Conservation (phyloP, 1,140 invertebrate genomes). For the Ostrea edulis region DNA sequence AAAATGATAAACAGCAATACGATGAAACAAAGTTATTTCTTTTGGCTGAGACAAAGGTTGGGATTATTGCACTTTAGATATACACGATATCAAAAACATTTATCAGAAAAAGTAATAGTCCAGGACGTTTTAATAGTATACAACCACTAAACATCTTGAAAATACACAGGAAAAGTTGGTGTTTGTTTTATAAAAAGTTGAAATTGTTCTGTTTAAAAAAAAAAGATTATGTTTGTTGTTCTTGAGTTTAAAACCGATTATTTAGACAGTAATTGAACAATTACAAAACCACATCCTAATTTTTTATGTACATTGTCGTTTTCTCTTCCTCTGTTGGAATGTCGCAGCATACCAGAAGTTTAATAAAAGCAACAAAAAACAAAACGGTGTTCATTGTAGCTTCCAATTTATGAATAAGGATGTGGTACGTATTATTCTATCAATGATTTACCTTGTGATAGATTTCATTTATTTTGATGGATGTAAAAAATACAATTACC, state of each 20-base stretch:
- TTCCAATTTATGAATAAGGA: neutral
- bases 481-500: neutral
- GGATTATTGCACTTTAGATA: neutral
- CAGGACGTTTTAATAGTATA: neutral
- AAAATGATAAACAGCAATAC: neutral
- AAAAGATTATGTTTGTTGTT: neutral
- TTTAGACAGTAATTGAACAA: neutral
- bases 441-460: neutral
- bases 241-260: neutral
- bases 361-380: neutral
- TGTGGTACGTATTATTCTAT: neutral
- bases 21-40: neutral
- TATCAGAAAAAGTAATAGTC: neutral
- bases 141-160: neutral
- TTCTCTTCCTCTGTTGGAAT: neutral
- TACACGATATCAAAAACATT: neutral
- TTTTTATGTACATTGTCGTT: neutral
- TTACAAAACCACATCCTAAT: neutral
- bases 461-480: neutral
- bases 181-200: neutral
- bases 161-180: neutral
- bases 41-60: neutral
- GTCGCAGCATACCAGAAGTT: neutral
- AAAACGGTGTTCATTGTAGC: neutral
- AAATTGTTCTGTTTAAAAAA: neutral